phyloP scores from a whole-genome alignment of 2,888 invertebrate species.

The Muschampia plurimacula region DNA sequence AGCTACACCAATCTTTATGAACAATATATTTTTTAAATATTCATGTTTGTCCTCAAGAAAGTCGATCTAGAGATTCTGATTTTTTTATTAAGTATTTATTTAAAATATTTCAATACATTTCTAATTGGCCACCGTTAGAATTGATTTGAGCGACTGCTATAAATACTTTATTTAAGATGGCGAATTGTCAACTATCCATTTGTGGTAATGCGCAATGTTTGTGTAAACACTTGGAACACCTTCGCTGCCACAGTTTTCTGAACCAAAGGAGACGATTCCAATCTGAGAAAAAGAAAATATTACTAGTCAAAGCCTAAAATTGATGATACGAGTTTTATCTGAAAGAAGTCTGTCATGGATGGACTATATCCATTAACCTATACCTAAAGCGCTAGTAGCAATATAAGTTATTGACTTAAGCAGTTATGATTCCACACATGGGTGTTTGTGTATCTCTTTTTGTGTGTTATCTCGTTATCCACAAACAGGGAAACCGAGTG shows the following conservation, averaged over 20 bases:
- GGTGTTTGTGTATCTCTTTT: too few relatives aligned
- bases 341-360: too few relatives aligned
- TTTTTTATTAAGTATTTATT: neutral
- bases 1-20: too few relatives aligned
- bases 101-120: neutral
- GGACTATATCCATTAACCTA: too few relatives aligned
- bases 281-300: constrained; percentile 77
- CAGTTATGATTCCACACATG: too few relatives aligned
- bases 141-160: neutral
- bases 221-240: constrained; percentile 92
- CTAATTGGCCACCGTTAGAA: neutral
- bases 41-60: neutral
- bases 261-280: constrained; percentile 92
- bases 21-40: too few relatives aligned
- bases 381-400: too few relatives aligned
- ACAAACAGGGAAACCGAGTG: too few relatives aligned
- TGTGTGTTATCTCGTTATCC: too few relatives aligned
- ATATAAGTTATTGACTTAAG: too few relatives aligned
- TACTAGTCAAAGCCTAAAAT: neutral
- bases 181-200: constrained; percentile 91
- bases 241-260: constrained; percentile 90
- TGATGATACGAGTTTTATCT: too few relatives aligned
- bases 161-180: constrained; percentile 59
- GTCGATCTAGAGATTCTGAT: neutral
- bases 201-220: constrained; percentile 89